Evolutionary conservation across 2,888 invertebrate genomes (phyloP), one percentile per base, ranked within the genome.

Genomic region (Orchestes rusci): DNA sequence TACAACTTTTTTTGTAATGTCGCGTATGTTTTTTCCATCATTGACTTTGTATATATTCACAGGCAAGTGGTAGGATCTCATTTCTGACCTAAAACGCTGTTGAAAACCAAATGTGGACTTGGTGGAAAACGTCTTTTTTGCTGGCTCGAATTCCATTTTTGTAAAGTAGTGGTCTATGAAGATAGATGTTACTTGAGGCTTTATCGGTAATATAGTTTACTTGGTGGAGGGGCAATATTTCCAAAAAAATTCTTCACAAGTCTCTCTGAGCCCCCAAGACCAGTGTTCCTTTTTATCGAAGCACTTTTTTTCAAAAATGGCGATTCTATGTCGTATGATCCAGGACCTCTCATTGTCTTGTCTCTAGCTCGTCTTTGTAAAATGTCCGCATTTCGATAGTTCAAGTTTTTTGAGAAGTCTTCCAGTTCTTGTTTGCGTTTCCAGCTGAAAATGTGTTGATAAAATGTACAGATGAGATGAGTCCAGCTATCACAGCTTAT

Each of bases 11-110:
- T 47, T 50, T 12, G 36, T 31, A 4, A 52, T 52, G 33, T 56
- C 56, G n/a, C 42, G 43, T 1, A 38, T 53, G 15, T 58, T 54
- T 33, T 54, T 53, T 3, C 23, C 29, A 51, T 63, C 59, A 12
- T 50, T 51, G n/a, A n/a, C n/a, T 4, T 50, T 45, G 37, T 67
- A 67, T 4, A 56, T 49, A 52, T 66, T 66, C 4, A 64, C 58
- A 0, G 67, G 53, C 37, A 62, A 40, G 4, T 52, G 45, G 50
- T 60, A 62, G 1, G 52, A 23, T 33, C 57, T 59, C 1, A 50
- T 54, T 2, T 27, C 43, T 15, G 50, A 51, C 48, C 57, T 61
- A 41, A 67, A 66, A 16, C 68, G 55, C 13, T 59, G 53, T 0
- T 52, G 40, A 29, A 62, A 56, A 2, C 65, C 63, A 36, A 68